These are phyloP conservation scores for Drosophila eohydei DNA, from an alignment of 2,888 invertebrate species.

Conservation along the genomic window DNA sequence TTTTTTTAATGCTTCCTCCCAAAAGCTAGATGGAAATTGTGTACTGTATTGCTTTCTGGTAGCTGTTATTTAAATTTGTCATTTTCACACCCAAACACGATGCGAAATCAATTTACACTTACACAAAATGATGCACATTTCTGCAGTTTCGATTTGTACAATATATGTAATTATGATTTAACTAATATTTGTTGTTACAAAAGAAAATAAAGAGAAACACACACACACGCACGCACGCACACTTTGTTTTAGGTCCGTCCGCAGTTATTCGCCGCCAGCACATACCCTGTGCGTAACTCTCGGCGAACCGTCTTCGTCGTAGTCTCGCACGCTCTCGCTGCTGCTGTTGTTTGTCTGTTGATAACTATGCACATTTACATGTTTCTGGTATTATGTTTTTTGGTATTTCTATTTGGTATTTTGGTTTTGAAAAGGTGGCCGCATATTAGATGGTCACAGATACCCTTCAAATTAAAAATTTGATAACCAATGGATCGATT, in stretches of 20 bases:
- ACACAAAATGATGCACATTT: slow-evolving; percentile 36
- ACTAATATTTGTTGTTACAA: slow-evolving; percentile 57
- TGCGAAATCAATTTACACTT: slow-evolving; percentile 44
- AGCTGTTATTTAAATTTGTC: slow-evolving; percentile 42
- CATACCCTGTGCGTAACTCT: slow-evolving; percentile 62
- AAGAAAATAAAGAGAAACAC: slow-evolving; percentile 57
- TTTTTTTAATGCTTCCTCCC: slow-evolving; percentile 18
- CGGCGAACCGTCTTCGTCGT: slow-evolving; percentile 56
- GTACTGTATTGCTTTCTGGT: slow-evolving; percentile 29
- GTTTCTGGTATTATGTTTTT: slow-evolving; percentile 14
- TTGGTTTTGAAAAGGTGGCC: background rate
- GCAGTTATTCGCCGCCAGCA: slow-evolving; percentile 63
- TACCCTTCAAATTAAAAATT: background rate
- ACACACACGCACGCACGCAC: slow-evolving; percentile 54
- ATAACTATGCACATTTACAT: slow-evolving; percentile 14
- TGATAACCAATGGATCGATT: background rate
- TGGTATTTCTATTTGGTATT: slow-evolving; percentile 23
- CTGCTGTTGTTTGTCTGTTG: slow-evolving; percentile 21
- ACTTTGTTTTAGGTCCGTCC: slow-evolving; percentile 53
- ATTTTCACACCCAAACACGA: slow-evolving; percentile 47
- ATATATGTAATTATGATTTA: slow-evolving; percentile 44
- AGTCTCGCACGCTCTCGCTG: slow-evolving; percentile 51
- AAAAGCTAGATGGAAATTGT: slow-evolving; percentile 44
- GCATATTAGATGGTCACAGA: background rate
- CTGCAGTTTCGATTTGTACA: slow-evolving; percentile 40